Percentiles rank a stretch among this genome's conserved stretches.
phyloP scores from a whole-genome alignment of 1,140 invertebrate genomes.

The Brachionus koreanus region DNA sequence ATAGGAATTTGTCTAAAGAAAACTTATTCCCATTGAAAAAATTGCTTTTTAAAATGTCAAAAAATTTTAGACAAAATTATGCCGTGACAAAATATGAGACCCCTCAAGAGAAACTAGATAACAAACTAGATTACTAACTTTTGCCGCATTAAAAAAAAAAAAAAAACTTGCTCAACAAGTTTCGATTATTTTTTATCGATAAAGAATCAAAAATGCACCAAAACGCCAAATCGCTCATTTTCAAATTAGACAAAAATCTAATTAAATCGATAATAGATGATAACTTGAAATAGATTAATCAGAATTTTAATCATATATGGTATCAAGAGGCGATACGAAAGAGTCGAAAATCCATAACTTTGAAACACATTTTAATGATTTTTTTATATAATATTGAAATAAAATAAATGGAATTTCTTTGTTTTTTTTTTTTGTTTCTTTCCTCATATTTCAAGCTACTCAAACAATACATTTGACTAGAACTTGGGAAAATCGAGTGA shows the following conservation, averaged over 20 bases:
- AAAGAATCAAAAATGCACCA: constrained; percentile 1
- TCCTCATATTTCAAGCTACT: constrained; percentile 6
- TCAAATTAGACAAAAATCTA: constrained; percentile 18
- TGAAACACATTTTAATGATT: not conserved
- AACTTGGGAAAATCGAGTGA: not conserved
- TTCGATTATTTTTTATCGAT: not conserved
- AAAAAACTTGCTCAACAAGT: not conserved
- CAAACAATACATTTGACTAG: not conserved
- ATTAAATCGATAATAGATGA: constrained; percentile 33
- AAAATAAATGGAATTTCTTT: not conserved
- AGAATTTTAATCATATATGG: constrained; percentile 16
- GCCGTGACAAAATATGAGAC: not conserved
- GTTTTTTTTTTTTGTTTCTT: not conserved
- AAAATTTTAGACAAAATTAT: not conserved
- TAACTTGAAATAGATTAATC: constrained; percentile 26
- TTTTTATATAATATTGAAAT: not conserved
- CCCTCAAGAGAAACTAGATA: not conserved
- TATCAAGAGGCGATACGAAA: not conserved
- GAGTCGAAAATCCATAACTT: not conserved
- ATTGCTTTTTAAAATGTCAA: constrained; percentile 7
- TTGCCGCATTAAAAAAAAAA: not conserved
- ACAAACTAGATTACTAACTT: not conserved
- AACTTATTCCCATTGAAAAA: constrained; percentile 1
- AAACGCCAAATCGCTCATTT: not conserved
- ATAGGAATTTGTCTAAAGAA: constrained; percentile 1